Evolutionary conservation across 1,140 invertebrate species (phyloP), one percentile per base, ranked within the genome.

Genomic region (Patella vulgata): DNA sequence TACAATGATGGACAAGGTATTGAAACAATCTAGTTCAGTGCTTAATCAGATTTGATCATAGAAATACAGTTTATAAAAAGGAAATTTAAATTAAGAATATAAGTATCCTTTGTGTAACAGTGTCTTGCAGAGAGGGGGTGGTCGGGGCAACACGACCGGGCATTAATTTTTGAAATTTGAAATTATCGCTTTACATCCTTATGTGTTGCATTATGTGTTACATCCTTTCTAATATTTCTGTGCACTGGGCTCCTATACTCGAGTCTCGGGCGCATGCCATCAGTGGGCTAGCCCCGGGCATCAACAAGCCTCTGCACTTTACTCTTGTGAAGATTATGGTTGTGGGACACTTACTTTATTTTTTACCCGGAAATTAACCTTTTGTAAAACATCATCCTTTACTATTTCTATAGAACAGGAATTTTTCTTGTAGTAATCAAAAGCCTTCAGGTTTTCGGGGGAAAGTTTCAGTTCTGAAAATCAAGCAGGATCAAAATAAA

Each of bases 381-480:
- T 85, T 58, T 85, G 82, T 17, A 85, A 64, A 40, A 81, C 63
- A 31, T 80, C 81, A 48, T 84, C 82, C 63, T 84, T 85, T 23
- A 85, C 69, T 12, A 84, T 74, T 65, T 85, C 83, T 51, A 85
- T 81, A 21, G 83, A 84, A 44, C 77, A 69, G 8, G 71, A 77
- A 61, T 84, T 83, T 51, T 83, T 83, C 63, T 79, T 81, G 70
- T 81, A 85, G 69, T 80, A 82, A 8, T 82, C 81, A 55, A 76
- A 80, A 3, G 83, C 82, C 28, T 78, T 77, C 50, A 63, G 47
- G 39, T 80, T 78, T 23, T 81, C 79, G 21, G 73, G 69, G 1
- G 71, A 75, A 25, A 79, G n/a, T 9, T 62, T 66, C 14, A 80
- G 27, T 5, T 33, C 80, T 81, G 52, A 11, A 68, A 48, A 36